A percentile compares a stretch with the other conserved stretches of the same genome.
These are phyloP conservation scores for Andricus curvator DNA, from an alignment of 2,888 invertebrate genomes.

Conservation along the genomic window DNA sequence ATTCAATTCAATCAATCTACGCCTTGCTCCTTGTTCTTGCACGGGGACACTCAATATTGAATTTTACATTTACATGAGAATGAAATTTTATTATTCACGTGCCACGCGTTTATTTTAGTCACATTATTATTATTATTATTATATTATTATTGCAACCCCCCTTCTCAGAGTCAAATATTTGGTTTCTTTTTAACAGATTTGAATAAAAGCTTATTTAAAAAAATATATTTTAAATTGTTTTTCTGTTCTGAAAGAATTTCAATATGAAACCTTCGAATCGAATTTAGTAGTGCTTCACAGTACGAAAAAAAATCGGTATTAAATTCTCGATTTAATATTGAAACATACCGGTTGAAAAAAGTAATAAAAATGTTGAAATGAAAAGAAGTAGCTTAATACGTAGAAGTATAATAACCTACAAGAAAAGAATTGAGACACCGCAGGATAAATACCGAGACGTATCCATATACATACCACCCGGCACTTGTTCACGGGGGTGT, in stretches of 20 bases:
- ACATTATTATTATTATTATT: too few relatives aligned
- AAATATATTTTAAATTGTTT: too few relatives aligned
- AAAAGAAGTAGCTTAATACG: constrained; percentile 1
- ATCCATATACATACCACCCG: constrained; percentile 22
- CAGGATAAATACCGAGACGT: not conserved
- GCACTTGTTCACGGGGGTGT: constrained; percentile 26
- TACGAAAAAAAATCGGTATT: not conserved
- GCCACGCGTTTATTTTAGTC: too few relatives aligned
- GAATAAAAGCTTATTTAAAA: too few relatives aligned
- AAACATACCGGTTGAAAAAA: not conserved
- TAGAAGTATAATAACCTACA: not conserved
- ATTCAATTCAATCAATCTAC: too few relatives aligned
- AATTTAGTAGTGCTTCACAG: not conserved
- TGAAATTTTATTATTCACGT: too few relatives aligned
- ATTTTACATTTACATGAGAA: too few relatives aligned
- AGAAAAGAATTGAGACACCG: constrained; percentile 2
- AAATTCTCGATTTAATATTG: not conserved
- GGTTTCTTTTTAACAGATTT: too few relatives aligned
- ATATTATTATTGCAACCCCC: too few relatives aligned
- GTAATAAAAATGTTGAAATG: not conserved
- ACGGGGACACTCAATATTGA: too few relatives aligned
- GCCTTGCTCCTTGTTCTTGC: too few relatives aligned
- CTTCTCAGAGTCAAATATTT: too few relatives aligned
- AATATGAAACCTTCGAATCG: not conserved
- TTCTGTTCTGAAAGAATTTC: not conserved